These are phyloP conservation scores for Drosophila ogumai DNA, from an alignment of 1,140 invertebrate genomes.

Conservation along the genomic window DNA sequence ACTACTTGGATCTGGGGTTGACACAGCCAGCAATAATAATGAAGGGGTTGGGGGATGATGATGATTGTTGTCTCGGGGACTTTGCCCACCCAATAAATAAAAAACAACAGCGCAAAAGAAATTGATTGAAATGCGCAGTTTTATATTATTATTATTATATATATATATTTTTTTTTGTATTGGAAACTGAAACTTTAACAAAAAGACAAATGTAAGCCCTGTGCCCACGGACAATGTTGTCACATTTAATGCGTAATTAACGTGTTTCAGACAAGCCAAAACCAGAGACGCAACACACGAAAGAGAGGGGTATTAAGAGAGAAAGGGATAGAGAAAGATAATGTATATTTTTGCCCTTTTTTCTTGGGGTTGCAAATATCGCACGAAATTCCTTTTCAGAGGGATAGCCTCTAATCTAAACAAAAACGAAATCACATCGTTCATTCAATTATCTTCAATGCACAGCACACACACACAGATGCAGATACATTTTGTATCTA, in stretches of 20 bases:
- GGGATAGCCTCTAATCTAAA: conserved; percentile 9
- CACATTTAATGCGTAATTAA: conserved; percentile 66
- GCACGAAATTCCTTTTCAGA: conserved; percentile 27
- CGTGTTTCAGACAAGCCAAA: conserved; percentile 31
- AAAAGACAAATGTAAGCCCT: conserved; percentile 24
- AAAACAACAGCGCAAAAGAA: conserved; percentile 25
- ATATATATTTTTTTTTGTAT: neutral
- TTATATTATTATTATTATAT: neutral
- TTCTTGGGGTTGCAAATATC: conserved; percentile 38
- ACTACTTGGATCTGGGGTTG: conserved; percentile 25
- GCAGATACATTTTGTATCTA: conserved; percentile 43
- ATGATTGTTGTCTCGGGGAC: conserved; percentile 5
- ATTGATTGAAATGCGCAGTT: conserved; percentile 42
- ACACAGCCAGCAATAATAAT: neutral
- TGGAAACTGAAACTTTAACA: conserved; percentile 4
- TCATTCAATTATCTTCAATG: conserved; percentile 67
- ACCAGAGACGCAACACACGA: neutral
- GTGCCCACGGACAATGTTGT: neutral
- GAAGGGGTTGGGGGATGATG: neutral
- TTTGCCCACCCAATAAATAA: conserved; percentile 3
- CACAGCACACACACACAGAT: conserved; percentile 9
- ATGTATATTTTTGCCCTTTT: conserved; percentile 27
- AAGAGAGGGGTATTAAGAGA: neutral
- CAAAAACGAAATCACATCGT: conserved; percentile 38
- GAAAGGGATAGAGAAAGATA: neutral